Evolutionary conservation across 2,113 vertebrate species (phyloP), one percentile per base, ranked within the genome.

Genomic region (Eudyptes chrysolophus): DNA sequence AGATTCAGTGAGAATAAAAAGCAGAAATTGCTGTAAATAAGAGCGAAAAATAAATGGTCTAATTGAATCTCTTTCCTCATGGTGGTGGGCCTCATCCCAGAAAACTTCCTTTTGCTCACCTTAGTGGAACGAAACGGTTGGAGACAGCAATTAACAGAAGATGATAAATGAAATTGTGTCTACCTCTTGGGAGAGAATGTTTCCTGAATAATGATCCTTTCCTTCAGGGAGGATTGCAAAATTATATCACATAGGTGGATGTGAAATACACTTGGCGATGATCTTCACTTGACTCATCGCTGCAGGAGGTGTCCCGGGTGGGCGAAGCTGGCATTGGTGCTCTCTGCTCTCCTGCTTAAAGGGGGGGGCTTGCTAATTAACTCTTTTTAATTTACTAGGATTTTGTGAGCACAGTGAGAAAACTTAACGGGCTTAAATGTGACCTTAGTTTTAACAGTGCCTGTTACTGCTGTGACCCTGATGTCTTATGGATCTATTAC

Each of bases 211-310:
- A 91, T 3, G 54, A 71, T 70, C 54, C 25, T 81, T 29, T 74
- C 30, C 72, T 93, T 79, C 14, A 10, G 48, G 52, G 80, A 92
- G 22, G 2, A 70, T 92, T 64, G 32, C 55, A 75, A 21, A 70
- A 30, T 69, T 26, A 4, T 29, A 4, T 78, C 29, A 26, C 34
- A 7, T 30, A 48, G 5, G 25, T 79, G 52, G 42, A 6, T 71
- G 34, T 74, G 69, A 75, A 87, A 81, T 57, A 19, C 0, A 0
- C 54, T 65, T 89, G 72, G 55, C 0, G 1, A 15, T 29, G 61
- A 30, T 78, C 51, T 49, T 66, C 15, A 3, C 46, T 54, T 70
- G 36, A 54, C 58, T 92, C 5, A 0, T 62, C 0, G 2, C 85
- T 42, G 60, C 29, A 29, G 38, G 29, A 32, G 8, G 13, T 5